Evolutionary conservation across 2,113 vertebrate species (phyloP), one percentile per base, ranked within the genome.

Genomic region (Pao palembangensis): DNA sequence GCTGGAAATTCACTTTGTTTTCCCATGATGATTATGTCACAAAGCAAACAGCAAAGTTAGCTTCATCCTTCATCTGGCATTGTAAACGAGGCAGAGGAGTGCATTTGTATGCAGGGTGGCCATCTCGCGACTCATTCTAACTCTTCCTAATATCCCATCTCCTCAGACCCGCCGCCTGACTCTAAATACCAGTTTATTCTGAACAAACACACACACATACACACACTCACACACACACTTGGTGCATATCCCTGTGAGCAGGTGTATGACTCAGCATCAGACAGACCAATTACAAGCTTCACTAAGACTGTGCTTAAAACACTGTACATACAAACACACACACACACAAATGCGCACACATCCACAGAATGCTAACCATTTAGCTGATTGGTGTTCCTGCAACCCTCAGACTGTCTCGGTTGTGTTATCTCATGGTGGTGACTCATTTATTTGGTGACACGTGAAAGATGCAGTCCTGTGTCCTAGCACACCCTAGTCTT

Each of bases 251-350:
- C 64, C 74, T 61, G 60, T 73, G 83, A 82, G 69, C 65, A 78
- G 71, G 73, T 85, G 82, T 82, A 70, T 89, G 87, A 88, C 85
- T 85, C 87, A 88, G 79, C 84, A 87, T 84, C 81, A 81, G 66
- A 70, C 65, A 75, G 73, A 78, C 82, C 81, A 82, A 87, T 88
- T 85, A 88, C 81, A 86, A 83, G 63, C 31, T 0, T 60, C 11
- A 66, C 79, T 79, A 82, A 79, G 75, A 69, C 80, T 80, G 77
- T 68, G 82, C 67, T 76, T 82, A 82, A 78, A 82, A 75, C 76
- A 60, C 56, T 15, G 55, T 10, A 25, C 74, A 70, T 28, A 42
- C 70, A 71, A 64, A 72, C 66, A 62, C 69, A 69, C 59, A 65
- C 70, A 52, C 44, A 47, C 44, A 55, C 43, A 28, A 34, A 21